phyloP scores from a whole-genome alignment of 2,113 vertebrate genomes.

The Zosterops borbonicus region DNA sequence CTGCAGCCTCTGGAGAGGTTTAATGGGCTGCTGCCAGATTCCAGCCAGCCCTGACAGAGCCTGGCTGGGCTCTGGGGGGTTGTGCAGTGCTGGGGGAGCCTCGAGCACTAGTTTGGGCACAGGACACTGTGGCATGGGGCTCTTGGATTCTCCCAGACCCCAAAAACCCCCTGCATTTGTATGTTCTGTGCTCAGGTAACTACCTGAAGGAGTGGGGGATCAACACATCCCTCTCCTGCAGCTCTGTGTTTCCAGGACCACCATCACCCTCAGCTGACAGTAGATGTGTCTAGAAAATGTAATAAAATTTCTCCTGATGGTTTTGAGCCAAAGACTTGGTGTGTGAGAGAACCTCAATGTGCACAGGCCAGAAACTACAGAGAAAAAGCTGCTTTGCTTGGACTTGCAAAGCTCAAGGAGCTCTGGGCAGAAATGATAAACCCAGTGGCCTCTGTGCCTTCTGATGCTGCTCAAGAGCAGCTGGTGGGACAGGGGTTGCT shows the following conservation, averaged over 20 bases:
- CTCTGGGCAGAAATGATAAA: background rate
- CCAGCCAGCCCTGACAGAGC: background rate
- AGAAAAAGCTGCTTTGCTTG: background rate
- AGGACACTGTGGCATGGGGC: accelerated
- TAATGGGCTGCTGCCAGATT: background rate
- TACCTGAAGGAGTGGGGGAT: accelerated
- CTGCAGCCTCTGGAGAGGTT: background rate
- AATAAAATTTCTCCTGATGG: background rate
- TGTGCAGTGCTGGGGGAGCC: background rate
- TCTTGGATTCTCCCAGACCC: background rate
- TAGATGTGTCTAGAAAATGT: accelerated
- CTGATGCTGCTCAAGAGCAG: background rate
- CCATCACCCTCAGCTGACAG: background rate
- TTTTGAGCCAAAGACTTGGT: background rate
- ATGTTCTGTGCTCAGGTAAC: background rate
- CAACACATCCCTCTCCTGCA: background rate
- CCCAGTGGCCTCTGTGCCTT: background rate
- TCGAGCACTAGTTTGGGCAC: background rate
- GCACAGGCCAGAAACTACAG: background rate
- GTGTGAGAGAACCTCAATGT: accelerated
- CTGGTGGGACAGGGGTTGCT: background rate
- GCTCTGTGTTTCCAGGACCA: background rate
- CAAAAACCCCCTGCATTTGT: background rate
- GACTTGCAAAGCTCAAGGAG: background rate
- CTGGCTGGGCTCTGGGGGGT: background rate